Evolutionary conservation across 2,113 vertebrate species (phyloP).

Genomic region (Ciconia stormi): DNA sequence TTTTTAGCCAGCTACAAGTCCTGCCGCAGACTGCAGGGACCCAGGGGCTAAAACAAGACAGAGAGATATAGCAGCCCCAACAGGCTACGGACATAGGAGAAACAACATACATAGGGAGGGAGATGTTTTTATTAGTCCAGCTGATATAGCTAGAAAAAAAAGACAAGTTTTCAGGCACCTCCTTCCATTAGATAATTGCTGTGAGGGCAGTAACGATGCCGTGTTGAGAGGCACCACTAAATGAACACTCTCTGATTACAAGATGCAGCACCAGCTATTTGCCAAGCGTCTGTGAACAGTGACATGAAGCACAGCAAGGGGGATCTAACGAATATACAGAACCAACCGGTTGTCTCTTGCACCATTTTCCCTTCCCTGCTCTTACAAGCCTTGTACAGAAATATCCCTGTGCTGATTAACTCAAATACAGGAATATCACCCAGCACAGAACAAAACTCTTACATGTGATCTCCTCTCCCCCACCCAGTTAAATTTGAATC

Average conservation of each 20-base stretch:
- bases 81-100: neutral
- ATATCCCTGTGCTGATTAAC: neutral
- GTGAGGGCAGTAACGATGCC: neutral
- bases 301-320: neutral
- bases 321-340: neutral
- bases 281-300: neutral
- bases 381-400: neutral
- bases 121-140: constrained; percentile 12
- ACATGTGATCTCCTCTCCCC: neutral
- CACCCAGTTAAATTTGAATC: neutral
- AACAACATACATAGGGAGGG: neutral
- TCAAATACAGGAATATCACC: neutral
- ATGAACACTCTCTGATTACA: constrained; percentile 27
- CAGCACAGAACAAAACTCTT: neutral
- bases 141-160: constrained; percentile 5
- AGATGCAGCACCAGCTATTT: constrained; percentile 29
- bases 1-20: neutral
- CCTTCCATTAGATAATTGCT: constrained; percentile 6
- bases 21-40: neutral
- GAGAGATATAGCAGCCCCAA: neutral
- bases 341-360: neutral
- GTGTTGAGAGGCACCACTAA: neutral
- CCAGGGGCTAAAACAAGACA: neutral
- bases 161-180: constrained; percentile 21
- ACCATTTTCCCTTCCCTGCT: neutral